Evolutionary conservation across 92 coral and sea anemone species (phyloP), one percentile per base, ranked within the genome.

Genomic region (Diadumene lineata): DNA sequence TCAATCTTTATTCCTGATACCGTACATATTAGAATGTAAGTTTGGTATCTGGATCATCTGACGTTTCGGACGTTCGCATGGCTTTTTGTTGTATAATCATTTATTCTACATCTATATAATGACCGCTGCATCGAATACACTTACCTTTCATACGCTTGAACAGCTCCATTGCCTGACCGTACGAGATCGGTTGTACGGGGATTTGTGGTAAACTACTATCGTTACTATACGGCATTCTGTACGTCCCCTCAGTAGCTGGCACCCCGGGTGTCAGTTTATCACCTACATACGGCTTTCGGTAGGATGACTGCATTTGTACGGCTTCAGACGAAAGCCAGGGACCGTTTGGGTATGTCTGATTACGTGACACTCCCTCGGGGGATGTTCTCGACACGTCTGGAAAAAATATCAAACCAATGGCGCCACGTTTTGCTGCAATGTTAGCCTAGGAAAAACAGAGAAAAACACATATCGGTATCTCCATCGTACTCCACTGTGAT

Each of bases 181-280:
- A 94, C 21, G 97, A 92, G 48, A 94, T 86, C 24, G 92, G 87
- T 72, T 94, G 98, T 0, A 92, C 89, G 60, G 98, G 98, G 68
- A 94, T 86, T 43, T 67, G 67, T 0, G 91, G 93, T 10, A 91
- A 70, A 13, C 70, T 51, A 31, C 81, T 85, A 53, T 91, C 87
- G 29, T 89, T 90, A 18, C 32, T 64, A 31, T 72, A 72, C 33
- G 87, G 87, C 29, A 71, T 72, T 28, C 98, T 92, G 72, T 74
- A 82, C 73, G 89, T 92, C 29, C 97, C 97, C 43, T 85, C 77
- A 9, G 76, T 70, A 16, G 98, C 77, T 11, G 98, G 97, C 28
- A 92, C 68, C 43, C 93, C 96, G 6, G 97, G 97, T 11, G 98
- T 94, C 22, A 86, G 81, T 17, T 90, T 97, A 68, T 94, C 98